Base-by-base conservation (phyloP, 2,113 vertebrate genomes). In the Acanthisitta chloris region DNA sequence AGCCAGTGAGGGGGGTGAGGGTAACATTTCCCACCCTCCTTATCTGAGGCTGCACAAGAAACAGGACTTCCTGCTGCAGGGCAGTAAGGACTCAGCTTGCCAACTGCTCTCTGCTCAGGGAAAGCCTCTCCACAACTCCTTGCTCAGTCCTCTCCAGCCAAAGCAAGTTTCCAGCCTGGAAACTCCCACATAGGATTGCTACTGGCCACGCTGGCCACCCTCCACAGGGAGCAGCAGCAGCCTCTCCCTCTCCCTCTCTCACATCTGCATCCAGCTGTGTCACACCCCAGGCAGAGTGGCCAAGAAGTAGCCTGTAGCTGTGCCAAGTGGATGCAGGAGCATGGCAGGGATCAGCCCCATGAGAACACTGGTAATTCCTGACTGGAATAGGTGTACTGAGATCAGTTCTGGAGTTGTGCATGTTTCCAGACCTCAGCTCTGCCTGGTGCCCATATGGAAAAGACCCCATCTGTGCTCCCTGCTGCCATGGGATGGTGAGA, bases 161-260 rank as follows among this genome's bases (percentile, higher is more conserved):
- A 69, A 86, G 49, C 31, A 28, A 45, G 13, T n/a, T 77, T 72
- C 69, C 91, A 94, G 80, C 25, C 49, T 57, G 42, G 80, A 59
- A 84, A 69, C 31, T 69, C n/a, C 43, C 71, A 55, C 8, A 4
- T 1, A 9, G 0, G 3, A 46, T 66, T 82, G 52, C 52, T 51
- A 34, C 67, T 0, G 0, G 66, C 34, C 38, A 23, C 0, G 0
- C 58, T 51, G 72, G 29, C 49, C 6, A 1, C 51, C 13, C 45
- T 42, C 36, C 43, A 15, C 7, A 40, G 67, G 71, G 49, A 91
- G 67, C 62, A 4, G 61, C 69, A 36, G 42, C 54, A 91, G 46
- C 79, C 36, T 38, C 36, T 28, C 33, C 13, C 52, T 29, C 28
- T 31, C 61, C 33, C 38, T 55, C 23, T 4, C 34, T 36, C n/a